phyloP scores from a whole-genome alignment of 2,797 vertebrate genomes.

The Neosalanx taihuensis region DNA sequence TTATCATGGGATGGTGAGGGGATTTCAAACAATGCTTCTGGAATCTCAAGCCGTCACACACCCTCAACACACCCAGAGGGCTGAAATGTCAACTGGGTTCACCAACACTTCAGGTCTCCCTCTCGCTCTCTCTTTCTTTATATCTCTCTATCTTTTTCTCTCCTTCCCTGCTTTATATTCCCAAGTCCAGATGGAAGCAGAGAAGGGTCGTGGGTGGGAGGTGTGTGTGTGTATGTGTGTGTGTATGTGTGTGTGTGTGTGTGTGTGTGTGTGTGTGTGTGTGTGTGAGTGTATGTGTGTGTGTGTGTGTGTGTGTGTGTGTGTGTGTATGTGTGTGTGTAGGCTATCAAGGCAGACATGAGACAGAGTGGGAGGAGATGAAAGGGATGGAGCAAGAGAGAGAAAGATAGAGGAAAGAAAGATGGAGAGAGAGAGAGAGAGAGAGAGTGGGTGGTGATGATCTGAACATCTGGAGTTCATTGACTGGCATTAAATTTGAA shows the following conservation, averaged over 20 bases:
- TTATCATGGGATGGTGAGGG: slow-evolving; percentile 19
- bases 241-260: slow-evolving; percentile 6
- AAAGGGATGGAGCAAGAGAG: not conserved
- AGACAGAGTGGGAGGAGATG: not conserved
- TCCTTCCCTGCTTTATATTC: not conserved
- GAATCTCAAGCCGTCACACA: slow-evolving; percentile 12
- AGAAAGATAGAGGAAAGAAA: not conserved
- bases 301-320: slow-evolving; percentile 7
- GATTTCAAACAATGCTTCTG: slow-evolving; percentile 25
- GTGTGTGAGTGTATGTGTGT: slow-evolving; percentile 1
- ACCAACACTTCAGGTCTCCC: not conserved
- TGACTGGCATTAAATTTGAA: slow-evolving; percentile 61
- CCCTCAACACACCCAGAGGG: not conserved
- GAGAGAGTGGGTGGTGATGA: not conserved
- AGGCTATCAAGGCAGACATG: too few species aligned
- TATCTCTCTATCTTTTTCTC: not conserved
- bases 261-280: slow-evolving; percentile 6
- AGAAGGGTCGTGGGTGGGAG: not conserved
- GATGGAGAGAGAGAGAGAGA: not conserved
- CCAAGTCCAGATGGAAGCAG: slow-evolving; percentile 2
- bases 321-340: not conserved
- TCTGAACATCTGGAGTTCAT: slow-evolving; percentile 69
- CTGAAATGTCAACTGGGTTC: slow-evolving; percentile 28
- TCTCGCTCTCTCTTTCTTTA: not conserved
- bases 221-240: slow-evolving; percentile 5